Base-by-base conservation (phyloP, 2,797 vertebrate species). In the Mus caroli region DNA sequence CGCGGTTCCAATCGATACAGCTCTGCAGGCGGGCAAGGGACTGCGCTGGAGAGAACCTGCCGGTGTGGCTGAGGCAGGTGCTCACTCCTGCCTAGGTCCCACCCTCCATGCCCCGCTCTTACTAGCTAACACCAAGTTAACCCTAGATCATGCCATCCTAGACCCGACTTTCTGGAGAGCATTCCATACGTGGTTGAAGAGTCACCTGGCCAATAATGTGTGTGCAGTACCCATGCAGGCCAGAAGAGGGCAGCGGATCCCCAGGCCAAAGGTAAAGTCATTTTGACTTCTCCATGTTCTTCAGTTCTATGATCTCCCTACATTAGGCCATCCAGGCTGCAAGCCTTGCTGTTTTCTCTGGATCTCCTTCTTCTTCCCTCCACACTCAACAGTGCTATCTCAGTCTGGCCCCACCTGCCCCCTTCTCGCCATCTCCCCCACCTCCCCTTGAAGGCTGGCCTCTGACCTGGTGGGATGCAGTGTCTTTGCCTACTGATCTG, bases 1-100 rank as follows among this genome's bases (percentile, higher is more conserved):
- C 99, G 24, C 99, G 98, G 98, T 99, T 99, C 99, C 99, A 99
- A 98, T 99, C 99, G 1, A 99, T 99, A 95, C 99, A 99, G 97
- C 98, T 98, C 99, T 99, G 96, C 76, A 83, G 91, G 3, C 1
- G 2, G 28, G 9, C 3, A 11, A 8, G 24, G 0, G 6, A 26
- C 2, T 2, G 14, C 4, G 2, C 4, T 17, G 14, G 40, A 13
- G 43, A 40, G 31, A 34, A 24, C 80, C 19, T 3, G 19, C 19
- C 12, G 7, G n/a, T 1, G 54, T 58, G 46, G 77, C 20, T 19
- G 67, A 75, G 94, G 11, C 90, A 54, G 82, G 43, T 8, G 12
- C 20, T 24, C 56, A 22, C 31, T 22, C 11, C 50, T 60, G 26
- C 64, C 6, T 76, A 24, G 26, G 22, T 1, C 22, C 50, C 43